phyloP scores from a whole-genome alignment of 2,113 vertebrate species.

The Micromys minutus region DNA sequence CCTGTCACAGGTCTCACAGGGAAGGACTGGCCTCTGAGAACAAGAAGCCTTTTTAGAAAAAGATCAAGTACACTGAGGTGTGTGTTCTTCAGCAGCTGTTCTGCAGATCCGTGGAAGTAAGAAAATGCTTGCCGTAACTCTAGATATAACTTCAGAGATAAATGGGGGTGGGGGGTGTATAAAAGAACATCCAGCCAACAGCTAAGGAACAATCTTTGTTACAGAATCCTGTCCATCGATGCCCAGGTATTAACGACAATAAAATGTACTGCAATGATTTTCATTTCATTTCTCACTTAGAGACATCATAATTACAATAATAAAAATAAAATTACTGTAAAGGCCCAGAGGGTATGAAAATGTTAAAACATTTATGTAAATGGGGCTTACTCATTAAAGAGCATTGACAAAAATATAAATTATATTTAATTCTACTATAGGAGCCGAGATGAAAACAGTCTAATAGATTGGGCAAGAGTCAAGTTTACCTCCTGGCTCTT shows the following conservation, averaged over 20 bases:
- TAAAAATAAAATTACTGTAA: slow-evolving; percentile 70
- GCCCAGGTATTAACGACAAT: slow-evolving; percentile 42
- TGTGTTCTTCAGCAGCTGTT: not conserved
- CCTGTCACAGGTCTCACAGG: not conserved
- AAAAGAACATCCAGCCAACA: not conserved
- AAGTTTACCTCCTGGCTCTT: slow-evolving; percentile 64
- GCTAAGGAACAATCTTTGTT: slow-evolving; percentile 37
- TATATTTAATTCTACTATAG: slow-evolving; percentile 74
- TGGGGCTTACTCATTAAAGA: slow-evolving; percentile 70
- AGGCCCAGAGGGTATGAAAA: slow-evolving; percentile 68
- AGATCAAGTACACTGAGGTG: not conserved
- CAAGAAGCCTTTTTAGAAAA: slow-evolving; percentile 20
- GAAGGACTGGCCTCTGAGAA: not conserved
- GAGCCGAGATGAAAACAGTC: slow-evolving; percentile 73
- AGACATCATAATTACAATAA: slow-evolving; percentile 71
- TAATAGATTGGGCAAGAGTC: slow-evolving; percentile 72
- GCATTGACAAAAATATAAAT: slow-evolving; percentile 71
- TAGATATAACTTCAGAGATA: slow-evolving; percentile 21
- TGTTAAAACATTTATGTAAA: slow-evolving; percentile 66
- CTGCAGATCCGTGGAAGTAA: not conserved
- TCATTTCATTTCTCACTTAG: slow-evolving; percentile 54
- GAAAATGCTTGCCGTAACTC: not conserved
- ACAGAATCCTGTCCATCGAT: slow-evolving; percentile 17
- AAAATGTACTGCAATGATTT: slow-evolving; percentile 52
- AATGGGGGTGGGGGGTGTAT: slow-evolving; percentile 20